Base-by-base conservation (phyloP, 2,113 vertebrate genomes). In the Chionis minor region DNA sequence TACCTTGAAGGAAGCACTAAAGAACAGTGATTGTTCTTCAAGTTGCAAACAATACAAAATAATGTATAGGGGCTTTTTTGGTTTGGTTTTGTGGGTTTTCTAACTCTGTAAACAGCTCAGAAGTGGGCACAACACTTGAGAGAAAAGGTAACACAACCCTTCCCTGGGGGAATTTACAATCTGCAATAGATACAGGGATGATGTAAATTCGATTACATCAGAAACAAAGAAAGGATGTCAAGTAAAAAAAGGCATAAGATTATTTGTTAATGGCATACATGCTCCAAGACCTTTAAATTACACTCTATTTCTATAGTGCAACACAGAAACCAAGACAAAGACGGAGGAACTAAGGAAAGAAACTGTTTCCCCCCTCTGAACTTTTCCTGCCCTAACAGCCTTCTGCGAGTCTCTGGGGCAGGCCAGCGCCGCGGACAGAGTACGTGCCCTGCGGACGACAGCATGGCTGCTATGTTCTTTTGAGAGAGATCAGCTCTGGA, bases 401-500 rank as follows among this genome's bases (percentile, higher is more conserved):
- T 12, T 33, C 66, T 17, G 10, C 0, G 2, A 4, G 38, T 4
- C 51, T 20, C 52, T 22, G 66, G 6, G n/a, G 12, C 23, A 13
- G 21, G 21, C 18, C 81, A 23, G 2, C 0, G 6, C 7, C 9
- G 52, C 8, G 15, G 44, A 14, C 5, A 21, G 61, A 4, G 2
- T 15, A 28, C 40, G 30, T 0, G 45, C 67, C 21, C n/a, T 0
- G 6, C 17, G 16, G 2, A 8, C 0, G 10, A 16, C 33, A 7
- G 26, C 1, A 17, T 0, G 21, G 54, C 52, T 66, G 80, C 40
- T 16, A 5, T 1, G 5, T 2, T 12, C 45, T 16, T 16, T 8
- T 5, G 14, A 4, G 52, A 67, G 14, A 62, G 55, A 3, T 2
- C 6, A 22, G 6, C 18, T 8, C 10, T 38, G 81, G 63, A 5